Percentiles rank a stretch among this genome's conserved stretches.
Conservation (phyloP, 2,113 vertebrate species). For the Taurulus bubalis region DNA sequence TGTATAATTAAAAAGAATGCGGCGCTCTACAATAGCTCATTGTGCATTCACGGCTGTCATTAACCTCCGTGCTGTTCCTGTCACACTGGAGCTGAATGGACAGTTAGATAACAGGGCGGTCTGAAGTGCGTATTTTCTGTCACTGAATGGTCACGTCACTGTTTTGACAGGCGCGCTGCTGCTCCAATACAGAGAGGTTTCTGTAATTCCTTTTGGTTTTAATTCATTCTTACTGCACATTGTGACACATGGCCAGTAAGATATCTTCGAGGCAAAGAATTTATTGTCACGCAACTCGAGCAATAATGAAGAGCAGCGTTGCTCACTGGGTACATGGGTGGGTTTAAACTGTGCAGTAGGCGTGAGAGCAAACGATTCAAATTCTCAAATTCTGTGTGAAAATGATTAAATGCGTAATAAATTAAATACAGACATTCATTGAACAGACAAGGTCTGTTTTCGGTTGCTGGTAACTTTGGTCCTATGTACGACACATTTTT, state of each 20-base stretch:
- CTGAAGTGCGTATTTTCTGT: constrained; percentile 27
- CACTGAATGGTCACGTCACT: constrained; percentile 1
- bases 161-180: not conserved
- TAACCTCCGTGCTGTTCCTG: constrained; percentile 43
- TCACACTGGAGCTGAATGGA: constrained; percentile 29
- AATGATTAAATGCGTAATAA: not conserved
- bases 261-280: not conserved
- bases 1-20: constrained; percentile 63
- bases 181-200: not conserved
- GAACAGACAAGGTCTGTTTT: not conserved
- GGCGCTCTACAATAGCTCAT: constrained; percentile 28
- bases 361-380: not conserved
- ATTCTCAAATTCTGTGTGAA: not conserved
- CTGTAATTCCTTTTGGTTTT: not conserved
- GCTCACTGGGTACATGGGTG: not conserved
- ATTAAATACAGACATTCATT: not conserved
- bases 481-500: not conserved
- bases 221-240: not conserved
- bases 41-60: constrained; percentile 62
- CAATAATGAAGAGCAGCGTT: not conserved
- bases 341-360: not conserved
- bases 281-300: not conserved
- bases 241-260: not conserved
- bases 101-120: constrained; percentile 26
- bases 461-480: not conserved